phyloP scores from a whole-genome alignment of 2,797 vertebrate genomes.

The Sebastes diploproa region DNA sequence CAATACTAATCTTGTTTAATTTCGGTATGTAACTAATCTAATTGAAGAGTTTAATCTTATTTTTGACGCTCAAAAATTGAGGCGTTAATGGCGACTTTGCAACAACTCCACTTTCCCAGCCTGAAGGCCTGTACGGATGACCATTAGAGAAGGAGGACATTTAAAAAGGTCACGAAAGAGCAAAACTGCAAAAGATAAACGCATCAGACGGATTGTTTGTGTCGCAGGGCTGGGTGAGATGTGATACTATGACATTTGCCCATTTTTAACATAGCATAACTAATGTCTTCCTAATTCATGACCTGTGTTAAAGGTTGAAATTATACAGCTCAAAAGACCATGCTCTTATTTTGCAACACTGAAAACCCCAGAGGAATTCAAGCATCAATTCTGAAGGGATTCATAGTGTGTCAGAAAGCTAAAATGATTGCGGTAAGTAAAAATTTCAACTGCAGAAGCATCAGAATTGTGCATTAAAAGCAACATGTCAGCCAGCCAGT shows the following conservation, averaged over 20 bases:
- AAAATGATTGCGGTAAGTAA: not conserved
- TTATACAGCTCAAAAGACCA: not conserved
- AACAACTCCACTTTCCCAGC: not conserved
- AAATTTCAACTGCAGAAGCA: not conserved
- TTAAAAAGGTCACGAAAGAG: constrained; percentile 36
- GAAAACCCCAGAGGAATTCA: not conserved
- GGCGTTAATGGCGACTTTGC: not conserved
- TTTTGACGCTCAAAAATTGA: not conserved
- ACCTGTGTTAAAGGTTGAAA: not conserved
- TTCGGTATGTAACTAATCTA: not conserved
- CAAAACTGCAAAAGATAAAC: constrained; percentile 26
- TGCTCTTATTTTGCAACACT: not conserved
- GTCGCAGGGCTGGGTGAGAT: not conserved
- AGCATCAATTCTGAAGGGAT: not conserved
- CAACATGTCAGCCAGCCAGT: not conserved
- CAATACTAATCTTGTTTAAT: not conserved
- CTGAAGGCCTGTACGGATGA: not conserved
- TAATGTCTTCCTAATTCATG: constrained; percentile 9
- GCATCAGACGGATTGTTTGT: constrained; percentile 7
- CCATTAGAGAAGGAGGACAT: not conserved
- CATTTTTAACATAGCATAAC: constrained; percentile 1
- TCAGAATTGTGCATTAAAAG: not conserved
- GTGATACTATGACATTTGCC: constrained; percentile 20
- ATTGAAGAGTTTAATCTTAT: not conserved
- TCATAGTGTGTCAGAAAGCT: not conserved